A percentile compares a stretch with the other conserved stretches of the same genome.
These are phyloP conservation scores for Andrena camellia DNA, from an alignment of 2,888 invertebrate genomes.

Conservation along the genomic window DNA sequence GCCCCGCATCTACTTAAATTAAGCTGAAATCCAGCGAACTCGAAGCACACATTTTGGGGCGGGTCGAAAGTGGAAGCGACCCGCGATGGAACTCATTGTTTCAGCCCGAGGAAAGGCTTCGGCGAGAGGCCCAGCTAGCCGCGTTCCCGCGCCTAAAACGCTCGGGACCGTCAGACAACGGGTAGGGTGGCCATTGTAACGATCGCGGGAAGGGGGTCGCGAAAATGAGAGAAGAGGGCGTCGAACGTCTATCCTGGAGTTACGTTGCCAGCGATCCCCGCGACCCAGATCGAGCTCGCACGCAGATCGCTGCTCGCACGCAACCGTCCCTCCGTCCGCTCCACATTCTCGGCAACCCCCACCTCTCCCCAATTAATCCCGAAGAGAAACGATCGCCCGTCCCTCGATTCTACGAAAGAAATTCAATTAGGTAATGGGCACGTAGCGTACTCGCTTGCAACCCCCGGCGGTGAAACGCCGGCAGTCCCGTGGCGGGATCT, in stretches of 20 bases:
- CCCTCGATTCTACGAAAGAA: too few species aligned
- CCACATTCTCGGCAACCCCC: slow-evolving; percentile 34
- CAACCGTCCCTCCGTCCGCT: slow-evolving; percentile 34
- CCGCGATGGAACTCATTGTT: too few species aligned
- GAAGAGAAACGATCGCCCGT: neutral
- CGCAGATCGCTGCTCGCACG: slow-evolving; percentile 57
- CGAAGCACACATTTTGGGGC: too few species aligned
- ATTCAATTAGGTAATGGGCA: too few species aligned
- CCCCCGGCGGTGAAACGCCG: neutral
- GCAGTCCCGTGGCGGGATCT: slow-evolving; percentile 23
- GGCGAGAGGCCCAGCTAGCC: neutral
- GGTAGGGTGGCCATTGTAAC: neutral
- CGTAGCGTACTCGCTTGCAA: neutral
- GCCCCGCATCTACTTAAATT: too few species aligned
- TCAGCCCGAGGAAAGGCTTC: neutral
- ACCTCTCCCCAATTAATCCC: slow-evolving; percentile 17
- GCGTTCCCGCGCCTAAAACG: neutral
- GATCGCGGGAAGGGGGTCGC: slow-evolving; percentile 35
- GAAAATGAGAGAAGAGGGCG: slow-evolving; percentile 16
- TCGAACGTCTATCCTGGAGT: slow-evolving; percentile 56
- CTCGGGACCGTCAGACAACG: neutral
- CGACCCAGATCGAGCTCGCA: slow-evolving; percentile 52
- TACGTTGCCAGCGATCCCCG: slow-evolving; percentile 56
- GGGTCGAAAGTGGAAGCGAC: too few species aligned
- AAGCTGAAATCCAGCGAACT: too few species aligned